These are phyloP conservation scores for Eolophus roseicapilla DNA, from an alignment of 2,113 vertebrate species.

Conservation along the genomic window DNA sequence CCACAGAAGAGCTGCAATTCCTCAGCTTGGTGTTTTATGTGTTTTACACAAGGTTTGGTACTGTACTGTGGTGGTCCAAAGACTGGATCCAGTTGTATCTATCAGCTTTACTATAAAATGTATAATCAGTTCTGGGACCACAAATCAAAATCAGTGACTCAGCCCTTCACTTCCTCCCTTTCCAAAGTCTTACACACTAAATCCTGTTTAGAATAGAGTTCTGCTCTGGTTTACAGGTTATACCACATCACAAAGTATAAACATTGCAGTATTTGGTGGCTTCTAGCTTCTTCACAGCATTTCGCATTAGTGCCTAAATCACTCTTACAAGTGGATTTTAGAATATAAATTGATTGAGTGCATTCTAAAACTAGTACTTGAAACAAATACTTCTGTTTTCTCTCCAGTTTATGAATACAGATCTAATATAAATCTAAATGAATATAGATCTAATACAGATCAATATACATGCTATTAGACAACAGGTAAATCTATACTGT, in stretches of 20 bases:
- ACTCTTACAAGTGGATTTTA: background rate
- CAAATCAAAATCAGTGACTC: background rate
- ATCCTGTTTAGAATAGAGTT: background rate
- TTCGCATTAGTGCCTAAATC: background rate
- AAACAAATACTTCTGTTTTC: background rate
- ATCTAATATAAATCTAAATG: background rate
- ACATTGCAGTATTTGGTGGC: background rate
- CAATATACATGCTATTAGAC: background rate
- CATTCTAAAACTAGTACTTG: background rate
- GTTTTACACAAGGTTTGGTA: background rate
- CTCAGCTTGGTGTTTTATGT: background rate
- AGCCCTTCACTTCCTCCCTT: background rate
- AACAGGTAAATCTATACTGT: background rate
- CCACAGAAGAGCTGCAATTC: background rate
- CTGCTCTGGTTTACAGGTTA: background rate
- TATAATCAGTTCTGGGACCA: background rate
- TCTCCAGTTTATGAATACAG: background rate
- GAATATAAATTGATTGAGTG: background rate
- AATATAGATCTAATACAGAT: background rate
- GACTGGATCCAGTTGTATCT: background rate
- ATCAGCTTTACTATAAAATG: background rate
- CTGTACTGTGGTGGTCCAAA: background rate
- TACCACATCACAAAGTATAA: background rate
- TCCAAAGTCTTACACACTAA: background rate
- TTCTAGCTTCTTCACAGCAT: background rate